Conservation (phyloP, 2,113 vertebrate genomes). For the Zosterops pallidus region DNA sequence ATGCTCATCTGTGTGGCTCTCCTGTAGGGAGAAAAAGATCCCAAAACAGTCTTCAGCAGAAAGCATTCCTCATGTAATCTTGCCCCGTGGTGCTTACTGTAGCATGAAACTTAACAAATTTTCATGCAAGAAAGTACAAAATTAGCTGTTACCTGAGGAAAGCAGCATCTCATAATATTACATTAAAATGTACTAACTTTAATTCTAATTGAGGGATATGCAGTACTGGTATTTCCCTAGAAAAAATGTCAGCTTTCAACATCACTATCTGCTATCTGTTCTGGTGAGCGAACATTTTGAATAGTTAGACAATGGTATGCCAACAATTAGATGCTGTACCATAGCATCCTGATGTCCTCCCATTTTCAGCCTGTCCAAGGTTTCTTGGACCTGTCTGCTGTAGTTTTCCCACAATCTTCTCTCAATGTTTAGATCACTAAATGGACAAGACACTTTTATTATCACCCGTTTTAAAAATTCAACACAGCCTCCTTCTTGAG, state of each 20-base stretch:
- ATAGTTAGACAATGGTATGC: neutral
- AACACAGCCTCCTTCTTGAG: neutral
- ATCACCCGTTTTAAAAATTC: neutral
- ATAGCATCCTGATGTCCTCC: neutral
- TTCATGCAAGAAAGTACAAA: neutral
- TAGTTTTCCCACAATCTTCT: neutral
- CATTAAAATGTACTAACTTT: neutral
- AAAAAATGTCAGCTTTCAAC: neutral
- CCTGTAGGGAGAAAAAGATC: constrained; percentile 73
- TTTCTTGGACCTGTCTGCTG: neutral
- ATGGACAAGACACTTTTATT: neutral
- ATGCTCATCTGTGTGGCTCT: constrained; percentile 86
- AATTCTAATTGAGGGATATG: neutral
- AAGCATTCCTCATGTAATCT: neutral
- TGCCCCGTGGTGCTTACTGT: rapidly evolving
- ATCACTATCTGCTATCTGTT: neutral
- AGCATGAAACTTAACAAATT: neutral
- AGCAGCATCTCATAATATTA: neutral
- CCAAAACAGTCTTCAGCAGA: neutral
- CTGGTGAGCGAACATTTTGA: rapidly evolving
- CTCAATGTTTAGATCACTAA: neutral
- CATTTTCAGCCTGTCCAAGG: neutral
- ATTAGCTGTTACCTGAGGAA: neutral
- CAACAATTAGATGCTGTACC: neutral
- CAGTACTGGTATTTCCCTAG: neutral